Conservation (phyloP, 2,113 vertebrate species). For the Calidris pygmaea region DNA sequence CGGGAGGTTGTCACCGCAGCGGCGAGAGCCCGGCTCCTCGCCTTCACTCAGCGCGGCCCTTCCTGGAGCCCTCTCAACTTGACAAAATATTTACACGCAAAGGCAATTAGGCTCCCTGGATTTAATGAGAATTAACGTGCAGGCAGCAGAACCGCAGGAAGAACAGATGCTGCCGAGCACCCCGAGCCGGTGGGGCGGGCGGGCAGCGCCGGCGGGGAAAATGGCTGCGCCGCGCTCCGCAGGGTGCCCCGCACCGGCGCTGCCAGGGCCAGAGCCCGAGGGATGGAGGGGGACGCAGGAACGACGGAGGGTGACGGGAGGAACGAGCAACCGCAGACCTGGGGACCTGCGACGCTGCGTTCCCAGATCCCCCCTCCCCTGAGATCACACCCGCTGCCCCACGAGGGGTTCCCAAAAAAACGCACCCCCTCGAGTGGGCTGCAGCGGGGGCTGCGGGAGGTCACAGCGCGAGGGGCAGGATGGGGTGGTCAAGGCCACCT, state of each 20-base stretch:
- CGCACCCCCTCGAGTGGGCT: accelerated
- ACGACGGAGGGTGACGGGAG: not conserved
- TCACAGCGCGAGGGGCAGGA: not conserved
- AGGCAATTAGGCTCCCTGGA: not conserved
- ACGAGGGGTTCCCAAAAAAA: not conserved
- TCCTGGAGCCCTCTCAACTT: not conserved
- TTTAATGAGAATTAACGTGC: not conserved
- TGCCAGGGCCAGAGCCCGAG: accelerated
- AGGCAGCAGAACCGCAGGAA: not conserved
- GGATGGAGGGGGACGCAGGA: not conserved
- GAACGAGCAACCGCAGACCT: not conserved
- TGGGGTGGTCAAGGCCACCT: accelerated
- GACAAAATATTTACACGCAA: not conserved
- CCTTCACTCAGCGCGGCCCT: not conserved
- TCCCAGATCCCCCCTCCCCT: not conserved
- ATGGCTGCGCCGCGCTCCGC: accelerated
- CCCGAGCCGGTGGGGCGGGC: accelerated
- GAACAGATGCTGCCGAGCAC: not conserved
- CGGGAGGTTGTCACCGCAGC: not conserved
- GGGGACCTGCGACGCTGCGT: accelerated
- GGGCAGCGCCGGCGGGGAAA: not conserved
- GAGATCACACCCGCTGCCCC: not conserved
- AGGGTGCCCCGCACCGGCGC: not conserved
- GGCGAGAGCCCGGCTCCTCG: not conserved
- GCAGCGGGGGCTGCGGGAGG: not conserved